Percentiles rank a stretch among this genome's conserved stretches.
phyloP scores from a whole-genome alignment of 2,797 vertebrate species.

The Eidolon dupreanum region DNA sequence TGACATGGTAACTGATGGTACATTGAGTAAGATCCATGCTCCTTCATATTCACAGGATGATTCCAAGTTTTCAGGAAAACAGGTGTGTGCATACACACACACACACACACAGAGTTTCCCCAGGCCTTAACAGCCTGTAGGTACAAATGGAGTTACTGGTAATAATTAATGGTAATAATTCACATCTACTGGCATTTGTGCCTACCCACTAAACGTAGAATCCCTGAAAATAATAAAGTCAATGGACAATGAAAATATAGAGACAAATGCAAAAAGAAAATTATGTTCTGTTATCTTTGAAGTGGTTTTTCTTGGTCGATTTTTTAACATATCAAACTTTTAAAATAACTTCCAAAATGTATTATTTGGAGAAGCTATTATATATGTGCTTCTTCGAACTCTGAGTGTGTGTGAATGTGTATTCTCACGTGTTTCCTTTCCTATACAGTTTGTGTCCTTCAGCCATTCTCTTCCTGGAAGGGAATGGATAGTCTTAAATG shows the following conservation, averaged over 20 bases:
- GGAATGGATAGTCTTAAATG: background rate
- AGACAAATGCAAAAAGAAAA: background rate
- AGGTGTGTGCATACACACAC: background rate
- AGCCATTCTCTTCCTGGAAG: background rate
- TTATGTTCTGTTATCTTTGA: background rate
- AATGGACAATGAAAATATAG: background rate
- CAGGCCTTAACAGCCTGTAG: background rate
- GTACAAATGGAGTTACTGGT: too few relatives aligned
- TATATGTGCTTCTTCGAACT: background rate
- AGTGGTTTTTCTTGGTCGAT: background rate
- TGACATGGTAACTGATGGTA: background rate
- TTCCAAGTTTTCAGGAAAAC: background rate
- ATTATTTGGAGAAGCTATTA: background rate
- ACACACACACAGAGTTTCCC: background rate
- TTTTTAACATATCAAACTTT: background rate
- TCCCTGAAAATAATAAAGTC: background rate
- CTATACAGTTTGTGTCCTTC: background rate
- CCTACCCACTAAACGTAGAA: background rate
- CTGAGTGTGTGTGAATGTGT: rapidly evolving
- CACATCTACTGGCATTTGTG: background rate
- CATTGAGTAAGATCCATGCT: background rate
- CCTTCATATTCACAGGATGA: background rate
- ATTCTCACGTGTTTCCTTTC: background rate
- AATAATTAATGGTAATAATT: background rate
- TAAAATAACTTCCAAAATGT: background rate